phyloP scores from a whole-genome alignment of 2,888 invertebrate species.

The Dynastes maya region DNA sequence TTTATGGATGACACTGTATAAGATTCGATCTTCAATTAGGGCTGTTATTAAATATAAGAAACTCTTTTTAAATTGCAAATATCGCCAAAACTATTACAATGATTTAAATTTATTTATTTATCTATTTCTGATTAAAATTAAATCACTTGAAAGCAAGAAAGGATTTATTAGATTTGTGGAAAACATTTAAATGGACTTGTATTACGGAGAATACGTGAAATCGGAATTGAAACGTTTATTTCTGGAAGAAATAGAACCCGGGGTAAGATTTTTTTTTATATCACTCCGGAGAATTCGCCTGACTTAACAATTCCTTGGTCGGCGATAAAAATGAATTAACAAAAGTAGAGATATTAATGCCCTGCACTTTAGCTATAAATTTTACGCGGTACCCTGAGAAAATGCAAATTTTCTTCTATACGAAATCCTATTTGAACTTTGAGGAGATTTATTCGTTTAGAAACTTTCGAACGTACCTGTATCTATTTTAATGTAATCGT shows the following conservation, averaged over 20 bases:
- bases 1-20: too few species aligned
- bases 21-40: too few species aligned
- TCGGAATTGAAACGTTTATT: slow-evolving; percentile 11
- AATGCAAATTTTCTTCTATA: slow-evolving; percentile 23
- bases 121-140: too few species aligned
- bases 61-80: too few species aligned
- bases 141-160: too few species aligned
- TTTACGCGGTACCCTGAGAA: slow-evolving; percentile 14
- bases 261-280: slow-evolving; percentile 23
- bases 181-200: not conserved
- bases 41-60: too few species aligned
- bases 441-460: not conserved
- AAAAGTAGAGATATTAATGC: slow-evolving; percentile 68
- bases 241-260: slow-evolving; percentile 15
- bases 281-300: slow-evolving; percentile 29
- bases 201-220: not conserved
- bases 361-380: slow-evolving; percentile 34
- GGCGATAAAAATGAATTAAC: slow-evolving; percentile 70
- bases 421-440: not conserved
- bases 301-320: slow-evolving; percentile 66
- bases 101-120: too few species aligned
- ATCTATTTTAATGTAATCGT: too few species aligned
- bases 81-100: too few species aligned
- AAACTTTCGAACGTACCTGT: too few species aligned
- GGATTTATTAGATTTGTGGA: too few species aligned